phyloP scores from a whole-genome alignment of 1,140 invertebrate species.

The Paracyclopina nana region DNA sequence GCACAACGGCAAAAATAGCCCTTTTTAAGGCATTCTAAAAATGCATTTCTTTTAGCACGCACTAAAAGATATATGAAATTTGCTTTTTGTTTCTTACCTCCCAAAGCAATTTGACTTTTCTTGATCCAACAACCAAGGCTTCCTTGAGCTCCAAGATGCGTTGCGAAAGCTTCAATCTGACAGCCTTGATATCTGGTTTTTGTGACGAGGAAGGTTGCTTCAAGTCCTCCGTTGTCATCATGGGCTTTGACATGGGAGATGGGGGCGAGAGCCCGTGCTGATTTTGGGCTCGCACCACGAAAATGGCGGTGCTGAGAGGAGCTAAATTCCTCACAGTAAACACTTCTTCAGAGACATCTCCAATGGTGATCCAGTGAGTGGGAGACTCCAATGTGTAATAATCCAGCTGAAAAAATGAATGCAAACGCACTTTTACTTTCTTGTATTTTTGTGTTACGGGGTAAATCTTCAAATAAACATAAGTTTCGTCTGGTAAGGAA shows the following conservation, averaged over 20 bases:
- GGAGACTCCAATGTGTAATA: neutral
- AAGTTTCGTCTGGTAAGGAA: no score
- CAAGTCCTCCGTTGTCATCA: neutral
- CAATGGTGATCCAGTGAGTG: neutral
- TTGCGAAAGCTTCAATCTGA: neutral
- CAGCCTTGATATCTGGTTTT: no score
- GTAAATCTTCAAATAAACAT: neutral
- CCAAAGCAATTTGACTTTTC: conserved; percentile 8
- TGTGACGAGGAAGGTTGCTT: no score
- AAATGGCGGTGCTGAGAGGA: neutral
- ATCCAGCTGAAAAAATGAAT: neutral
- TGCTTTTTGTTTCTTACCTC: conserved; percentile 8
- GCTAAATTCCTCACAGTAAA: neutral
- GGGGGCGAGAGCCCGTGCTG: conserved; percentile 2
- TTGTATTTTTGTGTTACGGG: neutral
- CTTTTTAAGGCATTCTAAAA: no score
- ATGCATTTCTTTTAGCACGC: no score
- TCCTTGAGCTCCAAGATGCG: neutral
- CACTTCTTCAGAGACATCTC: neutral
- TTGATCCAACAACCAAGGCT: neutral
- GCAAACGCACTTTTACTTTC: neutral
- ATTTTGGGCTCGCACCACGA: conserved; percentile 6
- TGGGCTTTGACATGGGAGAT: neutral
- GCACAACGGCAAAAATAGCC: no score
- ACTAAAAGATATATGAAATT: no score